Percentiles rank a stretch among this genome's conserved stretches.
These are phyloP conservation scores for Sebastes schlegelii DNA, from an alignment of 2,113 vertebrate genomes.

Conservation along the genomic window DNA sequence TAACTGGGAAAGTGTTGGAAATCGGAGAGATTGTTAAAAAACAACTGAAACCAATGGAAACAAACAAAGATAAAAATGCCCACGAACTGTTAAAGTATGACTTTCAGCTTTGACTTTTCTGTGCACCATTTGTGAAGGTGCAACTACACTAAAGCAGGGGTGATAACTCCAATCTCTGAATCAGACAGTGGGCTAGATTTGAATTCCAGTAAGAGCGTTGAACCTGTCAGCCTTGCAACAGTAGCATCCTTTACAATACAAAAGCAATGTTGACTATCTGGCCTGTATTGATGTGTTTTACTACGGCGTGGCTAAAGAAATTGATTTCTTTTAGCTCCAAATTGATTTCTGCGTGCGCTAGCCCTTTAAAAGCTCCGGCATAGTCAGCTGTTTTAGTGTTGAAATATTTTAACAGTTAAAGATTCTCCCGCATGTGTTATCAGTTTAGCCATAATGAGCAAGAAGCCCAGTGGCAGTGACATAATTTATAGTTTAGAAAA, in stretches of 20 bases:
- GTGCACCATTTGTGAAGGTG: background rate
- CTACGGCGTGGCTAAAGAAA: conserved; percentile 4
- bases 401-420: conserved; percentile 48
- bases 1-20: conserved; percentile 67
- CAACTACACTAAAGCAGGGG: conserved; percentile 9
- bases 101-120: background rate
- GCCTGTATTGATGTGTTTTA: conserved; percentile 35
- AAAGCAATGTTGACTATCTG: conserved; percentile 25
- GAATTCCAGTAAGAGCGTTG: background rate
- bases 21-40: conserved; percentile 58
- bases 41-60: conserved; percentile 57
- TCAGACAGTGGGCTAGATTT: conserved; percentile 2
- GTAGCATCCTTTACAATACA: background rate
- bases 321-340: conserved; percentile 26
- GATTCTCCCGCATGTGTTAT: conserved; percentile 45
- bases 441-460: conserved; percentile 53
- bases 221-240: conserved; percentile 3
- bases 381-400: conserved; percentile 47
- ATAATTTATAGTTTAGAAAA: conserved; percentile 49
- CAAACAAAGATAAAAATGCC: conserved; percentile 38
- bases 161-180: background rate
- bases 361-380: conserved; percentile 40
- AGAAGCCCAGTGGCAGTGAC: conserved; percentile 49
- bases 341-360: conserved; percentile 38
- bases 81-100: background rate